Evolutionary conservation across 64 coral and sea anemone genomes (phyloP).

Genomic region (Stylophora pistillata): DNA sequence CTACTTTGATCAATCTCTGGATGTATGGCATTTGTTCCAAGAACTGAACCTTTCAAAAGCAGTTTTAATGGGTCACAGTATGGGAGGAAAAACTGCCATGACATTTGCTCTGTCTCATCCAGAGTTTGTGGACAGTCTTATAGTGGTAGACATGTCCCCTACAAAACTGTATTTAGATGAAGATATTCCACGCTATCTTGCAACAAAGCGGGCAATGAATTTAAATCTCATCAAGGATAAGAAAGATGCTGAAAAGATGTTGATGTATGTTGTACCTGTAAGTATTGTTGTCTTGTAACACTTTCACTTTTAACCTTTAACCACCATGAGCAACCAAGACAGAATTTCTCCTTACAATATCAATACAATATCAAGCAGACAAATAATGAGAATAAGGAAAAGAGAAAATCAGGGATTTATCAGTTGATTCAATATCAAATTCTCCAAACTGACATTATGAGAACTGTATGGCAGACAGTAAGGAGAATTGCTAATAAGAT

Average conservation of each 20-base stretch:
- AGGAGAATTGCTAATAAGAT: too few relatives aligned
- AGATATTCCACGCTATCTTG: constrained; percentile 73
- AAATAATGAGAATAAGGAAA: too few relatives aligned
- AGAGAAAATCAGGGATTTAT: too few relatives aligned
- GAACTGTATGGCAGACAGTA: too few relatives aligned
- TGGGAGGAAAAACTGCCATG: constrained; percentile 97
- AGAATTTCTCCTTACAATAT: too few relatives aligned
- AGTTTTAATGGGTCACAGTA: constrained; percentile 90
- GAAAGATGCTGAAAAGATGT: constrained; percentile 79
- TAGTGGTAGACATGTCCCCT: constrained; percentile 78
- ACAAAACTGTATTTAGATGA: constrained; percentile 50
- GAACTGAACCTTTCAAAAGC: constrained; percentile 77
- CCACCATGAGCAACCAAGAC: too few relatives aligned
- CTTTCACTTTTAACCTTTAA: neutral
- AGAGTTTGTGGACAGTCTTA: constrained; percentile 70
- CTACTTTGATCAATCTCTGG: constrained; percentile 66
- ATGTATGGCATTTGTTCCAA: constrained; percentile 64
- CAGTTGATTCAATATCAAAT: too few relatives aligned
- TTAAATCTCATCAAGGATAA: constrained; percentile 64
- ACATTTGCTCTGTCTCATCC: constrained; percentile 78
- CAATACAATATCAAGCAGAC: too few relatives aligned
- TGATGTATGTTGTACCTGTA: constrained; percentile 72
- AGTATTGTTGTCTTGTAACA: constrained; percentile 45
- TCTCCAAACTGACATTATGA: too few relatives aligned
- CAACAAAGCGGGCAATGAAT: constrained; percentile 74